Conservation (phyloP, 2,888 invertebrate genomes). For the Agrotis exclamationis region DNA sequence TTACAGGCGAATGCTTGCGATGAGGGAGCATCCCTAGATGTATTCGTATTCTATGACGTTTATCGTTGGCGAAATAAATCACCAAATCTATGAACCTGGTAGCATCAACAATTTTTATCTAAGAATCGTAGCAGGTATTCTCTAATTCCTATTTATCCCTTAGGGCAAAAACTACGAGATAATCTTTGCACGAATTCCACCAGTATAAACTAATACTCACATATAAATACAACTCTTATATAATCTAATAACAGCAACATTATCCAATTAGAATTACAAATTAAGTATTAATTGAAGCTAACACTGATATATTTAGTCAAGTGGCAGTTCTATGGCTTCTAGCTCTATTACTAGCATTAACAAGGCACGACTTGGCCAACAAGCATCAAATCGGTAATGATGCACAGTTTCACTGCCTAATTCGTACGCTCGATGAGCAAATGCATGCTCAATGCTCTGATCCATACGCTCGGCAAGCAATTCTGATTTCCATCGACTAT, state of each 20-base stretch:
- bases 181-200: no score
- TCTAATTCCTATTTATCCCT: neutral
- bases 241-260: neutral
- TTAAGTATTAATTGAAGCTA: neutral
- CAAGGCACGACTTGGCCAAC: neutral
- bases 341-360: no score
- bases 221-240: no score
- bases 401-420: neutral
- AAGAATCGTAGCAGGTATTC: neutral
- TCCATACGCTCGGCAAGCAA: slow-evolving; percentile 2
- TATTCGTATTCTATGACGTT: no score
- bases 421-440: neutral
- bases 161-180: neutral
- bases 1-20: no score
- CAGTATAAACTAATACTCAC: no score
- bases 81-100: neutral
- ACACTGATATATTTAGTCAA: neutral
- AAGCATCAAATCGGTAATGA: slow-evolving; percentile 1
- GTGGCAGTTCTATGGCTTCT: neutral
- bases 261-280: neutral
- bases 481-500: neutral
- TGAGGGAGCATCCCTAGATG: no score
- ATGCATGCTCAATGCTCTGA: neutral
- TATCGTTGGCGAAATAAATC: no score
- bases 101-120: neutral